Base-by-base conservation (phyloP, 2,797 vertebrate species). In the Psittacula echo region DNA sequence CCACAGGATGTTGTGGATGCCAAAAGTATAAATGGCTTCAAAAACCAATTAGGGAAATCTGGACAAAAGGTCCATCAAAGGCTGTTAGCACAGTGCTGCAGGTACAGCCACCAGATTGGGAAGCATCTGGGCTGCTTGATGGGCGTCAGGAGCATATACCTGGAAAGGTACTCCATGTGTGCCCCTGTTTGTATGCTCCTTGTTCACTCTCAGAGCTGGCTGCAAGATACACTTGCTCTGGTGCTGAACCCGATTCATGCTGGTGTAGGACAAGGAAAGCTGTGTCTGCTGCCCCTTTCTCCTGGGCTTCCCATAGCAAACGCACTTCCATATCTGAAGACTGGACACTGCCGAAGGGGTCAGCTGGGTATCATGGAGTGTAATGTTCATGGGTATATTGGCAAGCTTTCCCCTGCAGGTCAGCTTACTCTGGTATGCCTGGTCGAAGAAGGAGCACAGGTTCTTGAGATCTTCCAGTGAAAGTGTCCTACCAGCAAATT, bases 341-440 rank as follows among this genome's bases (percentile, higher is more conserved):
- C 1, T 1, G 10, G 67, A 23, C 53, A 11, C 20, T 7, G 5
- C 24, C 48, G 21, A n/a, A 51, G 19, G 5, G 24, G 18, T 29
- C 17, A 30, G 15, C 6, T 68, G 32, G 20, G 24, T 56, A 10
- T 41, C 0, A 0, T 34, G 13, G 37, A 21, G 48, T 0, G 0
- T 75, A 10, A 24, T 48, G n/a, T 47, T 84, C 39, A 22, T 27
- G 19, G 30, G 23, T 60, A 11, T 13, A 39, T 32, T 20, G 17
- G 5, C 19, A 66, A 67, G 53, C 42, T 26, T 83, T 78, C 30
- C n/a, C 5, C 26, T 50, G 22, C 0, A 5, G 20, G 37, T 13
- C 22, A 17, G 11, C 44, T 68, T 23, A 22, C 26, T 79, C 61
- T 22, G 29, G 37, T 5, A 4, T 48, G 62, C 26, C 27, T 1